Conservation (phyloP, 2,113 vertebrate species). For the Rhinogobius similis region DNA sequence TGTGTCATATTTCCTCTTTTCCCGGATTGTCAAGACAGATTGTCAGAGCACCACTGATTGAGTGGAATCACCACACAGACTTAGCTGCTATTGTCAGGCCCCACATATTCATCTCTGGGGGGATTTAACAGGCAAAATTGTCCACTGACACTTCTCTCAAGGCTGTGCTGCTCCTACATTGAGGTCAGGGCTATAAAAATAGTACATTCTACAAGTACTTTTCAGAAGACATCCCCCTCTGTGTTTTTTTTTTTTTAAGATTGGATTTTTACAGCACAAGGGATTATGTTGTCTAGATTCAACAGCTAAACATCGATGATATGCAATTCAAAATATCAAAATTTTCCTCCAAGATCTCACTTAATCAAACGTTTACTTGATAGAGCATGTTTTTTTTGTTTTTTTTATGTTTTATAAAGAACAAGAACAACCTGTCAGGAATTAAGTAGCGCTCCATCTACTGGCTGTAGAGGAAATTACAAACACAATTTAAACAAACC, state of each 20-base stretch:
- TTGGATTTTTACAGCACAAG: not conserved
- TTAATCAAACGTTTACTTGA: too few relatives aligned
- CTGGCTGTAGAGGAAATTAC: too few relatives aligned
- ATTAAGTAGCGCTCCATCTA: too few relatives aligned
- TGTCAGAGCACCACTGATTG: slow-evolving; percentile 72
- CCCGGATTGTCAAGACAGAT: slow-evolving; percentile 77
- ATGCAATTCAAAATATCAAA: not conserved
- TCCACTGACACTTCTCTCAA: slow-evolving; percentile 68
- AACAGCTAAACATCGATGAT: not conserved
- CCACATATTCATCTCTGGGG: slow-evolving; percentile 69
- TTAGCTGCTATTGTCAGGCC: slow-evolving; percentile 67
- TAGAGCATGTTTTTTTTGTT: too few relatives aligned
- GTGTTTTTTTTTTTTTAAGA: slow-evolving; percentile 13
- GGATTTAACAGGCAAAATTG: slow-evolving; percentile 73
- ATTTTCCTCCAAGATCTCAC: too few relatives aligned
- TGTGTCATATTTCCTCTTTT: slow-evolving; percentile 81
- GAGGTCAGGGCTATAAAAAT: slow-evolving; percentile 70
- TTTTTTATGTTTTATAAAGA: too few relatives aligned
- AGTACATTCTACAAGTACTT: slow-evolving; percentile 48
- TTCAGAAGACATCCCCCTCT: slow-evolving; percentile 38
- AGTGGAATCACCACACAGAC: slow-evolving; percentile 72
- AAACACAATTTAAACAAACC: too few relatives aligned
- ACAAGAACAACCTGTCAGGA: too few relatives aligned
- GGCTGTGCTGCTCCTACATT: slow-evolving; percentile 53
- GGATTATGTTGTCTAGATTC: not conserved